Evolutionary conservation across 2,888 invertebrate species (phyloP), one percentile per base, ranked within the genome.

Genomic region (Tineola bisselliella): DNA sequence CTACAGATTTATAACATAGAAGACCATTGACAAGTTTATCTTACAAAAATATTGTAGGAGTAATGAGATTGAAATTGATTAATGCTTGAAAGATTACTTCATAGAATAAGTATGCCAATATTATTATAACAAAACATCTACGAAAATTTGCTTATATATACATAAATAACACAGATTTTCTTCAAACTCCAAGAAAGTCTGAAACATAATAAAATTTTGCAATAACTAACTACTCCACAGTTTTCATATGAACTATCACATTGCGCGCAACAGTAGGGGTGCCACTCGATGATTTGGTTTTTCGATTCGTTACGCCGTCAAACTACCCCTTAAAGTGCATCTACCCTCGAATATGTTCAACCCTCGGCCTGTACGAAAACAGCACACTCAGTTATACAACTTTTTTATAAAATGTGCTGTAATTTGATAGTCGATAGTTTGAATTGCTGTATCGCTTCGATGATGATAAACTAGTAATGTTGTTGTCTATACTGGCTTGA

Each of bases 231-330:
- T 64, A 68, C 80, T 86, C 84, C 81, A 43, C 62, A 30, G 63
- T 63, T 61, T 69, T 65, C 65, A 62, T 72, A 70, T 72, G 73
- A 84, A 86, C 86, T 87, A 87, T 87, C 84, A 84, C 83, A 82
- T 79, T 82, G 82, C 77, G 79, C 76, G 75, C 81, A 59, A 72
- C 80, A 72, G 76, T 79, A 84, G 86, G 86, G 87, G 86, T 81
- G 83, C 84, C 75, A 84, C 87, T 86, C 84, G 84, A 86, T 87
- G 86, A 87, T 87, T 87, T 87, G 87, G 87, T 87, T 87, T 87
- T 84, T 84, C 86, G 84, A 86, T 87, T 87, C 87, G 87, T 87
- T 87, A 87, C 86, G 87, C 86, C 82, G 84, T 84, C 86, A 84
- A 86, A 86, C 86, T 86, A 87, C 87, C 86, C 86, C 83, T 81